Percentiles rank a stretch among this genome's conserved stretches.
Evolutionary conservation across 2,113 vertebrate species (phyloP).

Genomic region (Calidris pugnax): DNA sequence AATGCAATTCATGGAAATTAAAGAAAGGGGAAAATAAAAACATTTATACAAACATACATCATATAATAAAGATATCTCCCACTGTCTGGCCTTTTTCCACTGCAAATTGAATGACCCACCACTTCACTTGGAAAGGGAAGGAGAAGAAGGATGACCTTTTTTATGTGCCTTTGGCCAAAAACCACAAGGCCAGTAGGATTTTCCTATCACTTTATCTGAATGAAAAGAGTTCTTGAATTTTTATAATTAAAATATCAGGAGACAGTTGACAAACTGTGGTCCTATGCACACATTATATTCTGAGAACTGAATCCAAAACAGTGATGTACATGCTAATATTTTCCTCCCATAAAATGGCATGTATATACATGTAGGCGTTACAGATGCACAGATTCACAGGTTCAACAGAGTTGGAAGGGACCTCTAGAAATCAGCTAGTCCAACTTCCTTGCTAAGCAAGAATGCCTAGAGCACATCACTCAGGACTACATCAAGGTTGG

Average conservation of each 20-base stretch:
- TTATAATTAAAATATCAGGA: neutral
- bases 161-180: neutral
- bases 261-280: neutral
- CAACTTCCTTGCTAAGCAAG: no score
- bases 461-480: no score
- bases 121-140: neutral
- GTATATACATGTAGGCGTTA: neutral
- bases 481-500: no score
- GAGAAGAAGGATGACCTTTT: neutral
- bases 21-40: slow-evolving; percentile 28
- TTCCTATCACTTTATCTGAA: neutral
- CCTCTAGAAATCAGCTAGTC: no score
- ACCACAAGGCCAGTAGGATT: neutral
- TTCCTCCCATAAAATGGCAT: neutral
- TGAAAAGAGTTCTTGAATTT: neutral
- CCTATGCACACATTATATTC: neutral
- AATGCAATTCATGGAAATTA: slow-evolving; percentile 40
- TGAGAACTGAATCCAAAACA: neutral
- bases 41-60: neutral
- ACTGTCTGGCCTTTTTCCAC: slow-evolving; percentile 47
- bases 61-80: slow-evolving; percentile 42
- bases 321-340: neutral
- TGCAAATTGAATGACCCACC: slow-evolving; percentile 23
- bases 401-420: no score
- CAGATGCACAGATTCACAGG: no score